These are phyloP conservation scores for Cyrtodaria siliqua DNA, from an alignment of 2,888 invertebrate genomes.

Conservation along the genomic window DNA sequence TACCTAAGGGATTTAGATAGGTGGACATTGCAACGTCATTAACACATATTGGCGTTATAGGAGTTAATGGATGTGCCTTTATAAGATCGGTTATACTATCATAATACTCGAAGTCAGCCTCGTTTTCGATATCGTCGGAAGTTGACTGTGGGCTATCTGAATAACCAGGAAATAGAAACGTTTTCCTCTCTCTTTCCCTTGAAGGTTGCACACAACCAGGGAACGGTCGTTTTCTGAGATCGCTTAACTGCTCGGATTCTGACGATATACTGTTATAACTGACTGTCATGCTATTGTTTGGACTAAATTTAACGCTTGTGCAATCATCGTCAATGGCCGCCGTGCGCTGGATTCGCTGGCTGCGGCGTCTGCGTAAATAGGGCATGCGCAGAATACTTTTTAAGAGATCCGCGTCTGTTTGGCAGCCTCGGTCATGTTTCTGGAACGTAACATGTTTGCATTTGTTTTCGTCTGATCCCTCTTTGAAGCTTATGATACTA, in stretches of 20 bases:
- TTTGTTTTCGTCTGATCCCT: constrained; percentile 61
- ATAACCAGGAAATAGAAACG: constrained; percentile 52
- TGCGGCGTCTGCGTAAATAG: constrained; percentile 51
- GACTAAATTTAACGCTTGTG: constrained; percentile 45
- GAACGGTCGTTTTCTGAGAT: constrained; percentile 17
- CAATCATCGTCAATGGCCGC: constrained; percentile 48
- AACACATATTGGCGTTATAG: constrained; percentile 35
- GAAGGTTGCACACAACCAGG: neutral
- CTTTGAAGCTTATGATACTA: constrained; percentile 68
- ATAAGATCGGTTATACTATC: constrained; percentile 62
- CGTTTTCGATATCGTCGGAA: constrained; percentile 60
- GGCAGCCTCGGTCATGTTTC: constrained; percentile 64
- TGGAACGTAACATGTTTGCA: constrained; percentile 45
- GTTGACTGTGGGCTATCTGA: constrained; percentile 52
- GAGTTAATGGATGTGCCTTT: constrained; percentile 48
- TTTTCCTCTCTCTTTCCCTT: constrained; percentile 15
- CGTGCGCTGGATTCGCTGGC: constrained; percentile 49
- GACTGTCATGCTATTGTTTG: constrained; percentile 54
- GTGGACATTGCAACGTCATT: constrained; percentile 55
- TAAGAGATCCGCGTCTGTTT: constrained; percentile 70
- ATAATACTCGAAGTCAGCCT: constrained; percentile 60
- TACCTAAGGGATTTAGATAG: constrained; percentile 58
- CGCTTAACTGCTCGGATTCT: constrained; percentile 34
- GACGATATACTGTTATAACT: constrained; percentile 30
- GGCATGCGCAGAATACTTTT: constrained; percentile 51